Base-by-base conservation (phyloP, 2,797 vertebrate species). In the Danio albolineatus region DNA sequence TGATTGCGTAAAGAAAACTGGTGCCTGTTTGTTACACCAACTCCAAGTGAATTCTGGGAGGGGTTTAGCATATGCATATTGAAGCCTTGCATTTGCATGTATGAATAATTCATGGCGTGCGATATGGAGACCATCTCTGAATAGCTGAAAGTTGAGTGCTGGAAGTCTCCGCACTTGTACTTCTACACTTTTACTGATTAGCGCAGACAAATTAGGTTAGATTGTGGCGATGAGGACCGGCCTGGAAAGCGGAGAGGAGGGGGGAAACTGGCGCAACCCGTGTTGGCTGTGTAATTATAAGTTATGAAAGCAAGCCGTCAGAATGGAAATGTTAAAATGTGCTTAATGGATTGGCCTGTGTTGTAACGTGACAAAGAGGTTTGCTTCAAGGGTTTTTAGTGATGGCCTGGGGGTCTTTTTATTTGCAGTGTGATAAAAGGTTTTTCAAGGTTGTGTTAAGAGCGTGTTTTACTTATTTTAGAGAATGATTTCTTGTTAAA, bases 111-210 rank as follows among this genome's bases (percentile, higher is more conserved):
- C 89, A 94, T 10, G 0, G 19, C 51, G 43, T 80, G 89, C 91
- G 92, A 91, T 93, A 92, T 92, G 89, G 90, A 93, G 91, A 90
- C 91, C 90, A 82, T 89, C 87, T 89, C 76, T 77, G 83, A 91
- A 89, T 87, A 88, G 87, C 88, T 91, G 89, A 91, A 90, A 91
- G 87, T 88, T 89, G 88, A 89, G 87, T 88, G 87, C 73, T 81
- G 82, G 62, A 85, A 82, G 84, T 81, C 73, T 73, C 83, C 56
- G 62, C 17, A n/a, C 53, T 74, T 19, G 56, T 74, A 39, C 36
- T 49, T 56, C 54, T 38, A 41, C 16, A 74, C 72, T 57, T 71
- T 69, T 54, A 74, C 69, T 74, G 71, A 89, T 88, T 19, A 76
- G 70, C 54, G n/a, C 43, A 12, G 48, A 74, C 75, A 81, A 83